Evolutionary conservation across 2,113 vertebrate genomes (phyloP), one percentile per base, ranked within the genome.

Genomic region (Nannobrachium achirus): DNA sequence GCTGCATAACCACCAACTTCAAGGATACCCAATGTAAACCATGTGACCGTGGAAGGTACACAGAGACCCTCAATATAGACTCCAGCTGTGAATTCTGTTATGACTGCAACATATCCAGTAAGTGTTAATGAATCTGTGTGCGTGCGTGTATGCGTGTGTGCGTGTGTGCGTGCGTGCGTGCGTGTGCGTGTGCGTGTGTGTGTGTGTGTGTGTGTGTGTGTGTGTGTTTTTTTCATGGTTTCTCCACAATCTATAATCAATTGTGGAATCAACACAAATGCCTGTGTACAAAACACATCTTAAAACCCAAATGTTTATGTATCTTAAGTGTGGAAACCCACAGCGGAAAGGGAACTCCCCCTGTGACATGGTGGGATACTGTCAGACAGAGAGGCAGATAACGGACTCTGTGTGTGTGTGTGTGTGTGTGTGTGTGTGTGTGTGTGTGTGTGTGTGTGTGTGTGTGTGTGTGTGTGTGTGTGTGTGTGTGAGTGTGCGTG

Each of bases 351-450:
- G 89, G 81, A 75, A 58, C 63, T 85, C 81, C 82, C 86, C 76
- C 4, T 67, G 25, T 46, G n/a, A 63, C 52, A 74, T 58, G 72
- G 68, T 81, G 82, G 79, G 79, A 81, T 57, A 73, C 80, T 88
- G 79, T 88, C 85, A 89, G 64, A 88, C 3, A 79, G 83, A 81
- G 72, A 85, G 38, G n/a, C 60, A 33, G 51, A 57, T 14, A 15
- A 13, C n/a, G n/a, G n/a, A n/a, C n/a, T n/a, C n/a, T n/a, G n/a
- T n/a, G n/a, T n/a, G n/a, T n/a, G n/a, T n/a, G n/a, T n/a, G n/a
- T n/a, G n/a, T n/a, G n/a, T n/a, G n/a, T n/a, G n/a, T n/a, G n/a
- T n/a, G n/a, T n/a, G n/a, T n/a, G n/a, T n/a, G n/a, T n/a, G n/a
- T n/a, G n/a, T n/a, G n/a, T n/a, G n/a, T n/a, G n/a, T n/a, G n/a